phyloP scores from a whole-genome alignment of 2,113 vertebrate genomes.

The Anhinga rufa region DNA sequence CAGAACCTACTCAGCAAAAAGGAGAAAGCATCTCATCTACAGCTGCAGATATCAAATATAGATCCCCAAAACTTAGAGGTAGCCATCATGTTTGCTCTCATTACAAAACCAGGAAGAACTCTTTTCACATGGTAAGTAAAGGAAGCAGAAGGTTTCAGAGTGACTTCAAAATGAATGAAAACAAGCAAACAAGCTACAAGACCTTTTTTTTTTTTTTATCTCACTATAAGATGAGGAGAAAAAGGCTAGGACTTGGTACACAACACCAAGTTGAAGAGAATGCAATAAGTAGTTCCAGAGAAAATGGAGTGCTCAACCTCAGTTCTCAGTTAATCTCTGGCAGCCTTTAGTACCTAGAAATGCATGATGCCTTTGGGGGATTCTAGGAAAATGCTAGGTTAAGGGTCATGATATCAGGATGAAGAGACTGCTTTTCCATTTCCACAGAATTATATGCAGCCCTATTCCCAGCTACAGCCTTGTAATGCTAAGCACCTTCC shows the following conservation, averaged over 20 bases:
- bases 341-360: background rate
- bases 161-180: background rate
- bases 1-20: background rate
- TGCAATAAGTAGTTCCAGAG: background rate
- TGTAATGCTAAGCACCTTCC: background rate
- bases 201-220: background rate
- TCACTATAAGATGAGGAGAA: background rate
- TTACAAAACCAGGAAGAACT: background rate
- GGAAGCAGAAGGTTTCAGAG: background rate
- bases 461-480: background rate
- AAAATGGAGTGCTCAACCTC: background rate
- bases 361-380: background rate
- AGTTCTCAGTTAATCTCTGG: background rate
- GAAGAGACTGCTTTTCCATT: background rate
- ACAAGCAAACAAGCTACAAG: background rate
- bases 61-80: background rate
- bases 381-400: background rate
- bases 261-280: background rate
- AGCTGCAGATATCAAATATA: background rate
- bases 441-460: background rate
- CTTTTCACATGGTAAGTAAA: background rate
- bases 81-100: background rate
- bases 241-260: background rate
- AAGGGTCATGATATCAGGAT: background rate
- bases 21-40: background rate